Percentiles rank a stretch among this genome's conserved stretches.
phyloP scores from a whole-genome alignment of 2,113 vertebrate genomes.

The Hyla sarda region DNA sequence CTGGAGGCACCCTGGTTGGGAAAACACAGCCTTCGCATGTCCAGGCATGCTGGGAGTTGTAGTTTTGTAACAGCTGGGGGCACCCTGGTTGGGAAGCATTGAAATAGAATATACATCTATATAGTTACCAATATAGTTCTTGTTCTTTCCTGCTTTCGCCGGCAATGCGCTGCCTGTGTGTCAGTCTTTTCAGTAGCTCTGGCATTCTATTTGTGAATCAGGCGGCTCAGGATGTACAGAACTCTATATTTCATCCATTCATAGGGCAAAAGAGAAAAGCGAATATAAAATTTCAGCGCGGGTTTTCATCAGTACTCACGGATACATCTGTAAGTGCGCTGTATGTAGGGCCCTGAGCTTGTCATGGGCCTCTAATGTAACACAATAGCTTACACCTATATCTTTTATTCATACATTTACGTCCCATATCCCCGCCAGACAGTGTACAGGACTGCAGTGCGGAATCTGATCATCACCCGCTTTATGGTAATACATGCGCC shows the following conservation, averaged over 20 bases:
- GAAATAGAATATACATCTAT: too few species aligned
- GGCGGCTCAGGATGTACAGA: too few species aligned
- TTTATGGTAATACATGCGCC: conserved; percentile 30
- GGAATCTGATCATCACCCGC: background rate
- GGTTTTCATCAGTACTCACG: background rate
- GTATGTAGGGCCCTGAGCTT: background rate
- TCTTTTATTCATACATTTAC: conserved; percentile 28
- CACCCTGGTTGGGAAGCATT: too few species aligned
- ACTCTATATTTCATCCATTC: too few species aligned
- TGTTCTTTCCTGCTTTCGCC: too few species aligned
- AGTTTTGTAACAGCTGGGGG: too few species aligned
- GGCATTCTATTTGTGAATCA: too few species aligned
- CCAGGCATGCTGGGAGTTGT: too few species aligned
- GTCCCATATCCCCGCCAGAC: background rate
- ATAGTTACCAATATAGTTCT: too few species aligned
- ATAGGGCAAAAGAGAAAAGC: background rate
- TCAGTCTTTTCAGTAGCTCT: background rate
- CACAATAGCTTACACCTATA: background rate
- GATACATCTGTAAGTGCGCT: background rate
- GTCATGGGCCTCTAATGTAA: background rate
- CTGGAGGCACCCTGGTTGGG: too few species aligned
- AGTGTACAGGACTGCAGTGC: background rate
- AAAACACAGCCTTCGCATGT: too few species aligned
- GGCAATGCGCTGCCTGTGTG: background rate
- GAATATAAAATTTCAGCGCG: background rate